phyloP scores from a whole-genome alignment of 2,113 vertebrate species.

The Platycercus adscitus region DNA sequence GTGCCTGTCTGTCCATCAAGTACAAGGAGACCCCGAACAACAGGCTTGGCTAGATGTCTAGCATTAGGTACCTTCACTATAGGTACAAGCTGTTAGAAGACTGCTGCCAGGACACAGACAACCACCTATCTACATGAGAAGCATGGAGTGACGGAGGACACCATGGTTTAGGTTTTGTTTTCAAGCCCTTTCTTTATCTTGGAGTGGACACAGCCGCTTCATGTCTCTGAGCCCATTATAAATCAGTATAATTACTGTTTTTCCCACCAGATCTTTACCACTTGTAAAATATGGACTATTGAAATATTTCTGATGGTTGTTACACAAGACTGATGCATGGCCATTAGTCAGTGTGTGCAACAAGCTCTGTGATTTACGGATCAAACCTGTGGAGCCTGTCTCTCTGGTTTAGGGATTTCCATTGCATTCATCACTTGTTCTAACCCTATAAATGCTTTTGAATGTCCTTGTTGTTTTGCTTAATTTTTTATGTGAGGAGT shows the following conservation, averaged over 20 bases:
- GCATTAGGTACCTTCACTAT: neutral
- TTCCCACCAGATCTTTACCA: neutral
- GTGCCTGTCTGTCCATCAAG: neutral
- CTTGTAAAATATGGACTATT: neutral
- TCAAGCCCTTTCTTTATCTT: neutral
- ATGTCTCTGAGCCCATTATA: neutral
- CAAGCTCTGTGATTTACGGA: neutral
- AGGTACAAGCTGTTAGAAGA: neutral
- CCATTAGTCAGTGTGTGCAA: neutral
- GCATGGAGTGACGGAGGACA: neutral
- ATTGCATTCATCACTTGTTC: neutral
- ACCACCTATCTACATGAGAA: neutral
- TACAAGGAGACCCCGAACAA: neutral
- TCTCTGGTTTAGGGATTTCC: slow-evolving; percentile 4
- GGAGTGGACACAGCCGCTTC: neutral
- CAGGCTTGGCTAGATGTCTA: neutral
- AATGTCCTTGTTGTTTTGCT: neutral
- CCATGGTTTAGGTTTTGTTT: neutral
- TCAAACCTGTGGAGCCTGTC: neutral
- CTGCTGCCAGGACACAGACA: fast-evolving
- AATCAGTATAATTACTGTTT: neutral
- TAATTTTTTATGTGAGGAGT: neutral
- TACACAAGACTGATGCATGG: neutral
- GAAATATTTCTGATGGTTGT: neutral
- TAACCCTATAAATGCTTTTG: neutral